Base-by-base conservation (phyloP, 2,797 vertebrate species). In the Sebastes steindachneri region DNA sequence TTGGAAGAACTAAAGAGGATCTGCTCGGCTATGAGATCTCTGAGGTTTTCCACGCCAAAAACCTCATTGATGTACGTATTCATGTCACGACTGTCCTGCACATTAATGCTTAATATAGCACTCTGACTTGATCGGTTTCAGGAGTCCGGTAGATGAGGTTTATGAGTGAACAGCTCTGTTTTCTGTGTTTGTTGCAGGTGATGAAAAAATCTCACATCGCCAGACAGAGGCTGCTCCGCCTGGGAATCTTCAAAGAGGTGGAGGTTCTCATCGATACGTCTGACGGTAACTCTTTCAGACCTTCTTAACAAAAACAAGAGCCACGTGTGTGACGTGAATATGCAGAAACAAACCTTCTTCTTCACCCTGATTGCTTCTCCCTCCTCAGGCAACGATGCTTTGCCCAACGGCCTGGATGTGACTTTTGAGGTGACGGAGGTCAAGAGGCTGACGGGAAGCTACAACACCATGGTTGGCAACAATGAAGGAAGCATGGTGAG, bases 391-490 rank as follows among this genome's bases (percentile, higher is more conserved):
- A 90, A 94, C 4, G 97, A 97, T 1, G 97, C 98, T 1, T 94
- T 99, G 83, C 97, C 98, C 14, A 98, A 99, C 1, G 98, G 98
- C 28, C 92, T 99, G 37, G 98, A 99, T 55, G 96, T 99, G 12
- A 99, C 96, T 0, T 99, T 99, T 83, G 97, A 99, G 77, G 98
- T 99, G 51, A 97, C 96, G 0, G 98, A 99, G 68, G 51, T 99
- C 35, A 96, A 98, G 91, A 94, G 98, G 53, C 76, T 99, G 65
- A 98, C 98, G 0, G 98, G 98, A 75, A 99, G 97, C 80, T 99
- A 99, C 84, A 99, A 99, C 94, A 99, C 98, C 9, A 99, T 99
- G 98, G 98, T 99, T 31, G 98, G 98, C 73, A 99, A 99, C 95
- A 99, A 99, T 0, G 98, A 99, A 93, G 98, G 98, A 85, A 99